Evolutionary conservation across 1,140 invertebrate genomes (phyloP).

Genomic region (Phortica variegata): DNA sequence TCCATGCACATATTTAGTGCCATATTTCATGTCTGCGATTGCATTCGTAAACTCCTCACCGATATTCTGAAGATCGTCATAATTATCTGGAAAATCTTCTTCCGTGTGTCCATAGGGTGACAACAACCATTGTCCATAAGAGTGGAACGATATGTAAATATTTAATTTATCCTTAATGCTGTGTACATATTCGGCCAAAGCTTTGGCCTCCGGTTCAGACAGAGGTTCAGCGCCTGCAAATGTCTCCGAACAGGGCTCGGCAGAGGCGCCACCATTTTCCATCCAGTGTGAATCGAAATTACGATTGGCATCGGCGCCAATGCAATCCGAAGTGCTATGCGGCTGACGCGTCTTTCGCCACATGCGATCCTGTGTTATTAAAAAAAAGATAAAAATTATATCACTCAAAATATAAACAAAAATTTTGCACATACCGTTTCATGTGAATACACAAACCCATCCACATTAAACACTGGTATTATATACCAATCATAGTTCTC

Average conservation of each 20-base stretch:
- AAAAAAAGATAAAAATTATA: slow-evolving; percentile 12
- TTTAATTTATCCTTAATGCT: slow-evolving; percentile 56
- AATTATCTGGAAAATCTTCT: slow-evolving; percentile 58
- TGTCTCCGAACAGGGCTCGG: slow-evolving; percentile 64
- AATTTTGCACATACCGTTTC: slow-evolving; percentile 35
- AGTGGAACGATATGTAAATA: slow-evolving; percentile 63
- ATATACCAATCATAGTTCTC: slow-evolving; percentile 66
- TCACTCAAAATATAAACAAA: neutral
- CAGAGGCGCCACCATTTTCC: slow-evolving; percentile 45
- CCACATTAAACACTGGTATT: slow-evolving; percentile 71
- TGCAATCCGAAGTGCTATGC: slow-evolving; percentile 53
- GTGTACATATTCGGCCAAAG: slow-evolving; percentile 63
- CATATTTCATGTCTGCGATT: slow-evolving; percentile 57
- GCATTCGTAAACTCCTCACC: slow-evolving; percentile 57
- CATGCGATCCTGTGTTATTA: slow-evolving; percentile 52
- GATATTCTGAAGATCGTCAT: slow-evolving; percentile 60
- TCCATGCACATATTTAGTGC: slow-evolving; percentile 60
- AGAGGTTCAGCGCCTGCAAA: slow-evolving; percentile 71
- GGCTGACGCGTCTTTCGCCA: slow-evolving; percentile 61
- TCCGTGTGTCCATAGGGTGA: slow-evolving; percentile 60
- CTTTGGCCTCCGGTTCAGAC: slow-evolving; percentile 73
- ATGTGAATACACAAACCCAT: slow-evolving; percentile 70
- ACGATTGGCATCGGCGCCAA: slow-evolving; percentile 69
- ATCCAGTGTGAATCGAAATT: slow-evolving; percentile 70
- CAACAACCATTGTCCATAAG: slow-evolving; percentile 59